These are phyloP conservation scores for Macrostomum cliftonense DNA, from an alignment of 2,888 invertebrate species.

Conservation along the genomic window DNA sequence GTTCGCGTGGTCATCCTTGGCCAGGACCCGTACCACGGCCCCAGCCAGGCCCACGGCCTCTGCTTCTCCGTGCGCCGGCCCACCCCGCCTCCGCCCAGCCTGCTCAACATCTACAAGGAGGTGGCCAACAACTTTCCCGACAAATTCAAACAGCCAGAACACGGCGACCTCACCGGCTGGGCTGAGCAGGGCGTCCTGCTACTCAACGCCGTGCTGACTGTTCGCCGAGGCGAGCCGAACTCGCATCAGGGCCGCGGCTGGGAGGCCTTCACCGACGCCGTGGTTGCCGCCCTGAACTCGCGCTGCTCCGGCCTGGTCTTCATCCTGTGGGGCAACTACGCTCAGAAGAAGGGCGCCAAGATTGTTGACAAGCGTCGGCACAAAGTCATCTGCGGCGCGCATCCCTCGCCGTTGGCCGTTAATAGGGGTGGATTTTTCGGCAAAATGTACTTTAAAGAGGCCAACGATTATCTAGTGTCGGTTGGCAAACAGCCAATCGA, in stretches of 20 bases:
- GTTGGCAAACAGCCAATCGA: slow-evolving; percentile 40
- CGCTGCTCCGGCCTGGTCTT: slow-evolving; percentile 42
- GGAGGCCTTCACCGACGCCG: slow-evolving; percentile 47
- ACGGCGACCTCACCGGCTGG: slow-evolving; percentile 46
- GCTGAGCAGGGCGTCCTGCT: slow-evolving; percentile 46
- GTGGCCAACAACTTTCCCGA: slow-evolving; percentile 28
- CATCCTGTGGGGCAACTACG: slow-evolving; percentile 46
- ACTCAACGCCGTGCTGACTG: slow-evolving; percentile 44
- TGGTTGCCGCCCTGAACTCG: slow-evolving; percentile 40
- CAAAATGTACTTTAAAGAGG: slow-evolving; percentile 45
- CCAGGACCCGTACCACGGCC: slow-evolving; percentile 48
- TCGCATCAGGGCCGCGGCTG: slow-evolving; percentile 47
- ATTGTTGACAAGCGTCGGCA: slow-evolving; percentile 41
- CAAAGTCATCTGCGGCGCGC: slow-evolving; percentile 41
- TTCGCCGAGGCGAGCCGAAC: slow-evolving; percentile 43
- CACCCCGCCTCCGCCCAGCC: slow-evolving; percentile 42
- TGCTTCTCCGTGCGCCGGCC: slow-evolving; percentile 47
- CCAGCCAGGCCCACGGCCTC: slow-evolving; percentile 45
- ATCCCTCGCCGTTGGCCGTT: slow-evolving; percentile 48
- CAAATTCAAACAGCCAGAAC: slow-evolving; percentile 42
- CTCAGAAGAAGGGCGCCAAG: slow-evolving; percentile 39
- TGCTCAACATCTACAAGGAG: slow-evolving; percentile 43
- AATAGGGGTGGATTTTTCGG: slow-evolving; percentile 43
- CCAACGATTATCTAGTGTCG: slow-evolving; percentile 41
- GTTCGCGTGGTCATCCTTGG: slow-evolving; percentile 45